Conservation (phyloP, 2,113 vertebrate species). For the Percopsis transmontana region DNA sequence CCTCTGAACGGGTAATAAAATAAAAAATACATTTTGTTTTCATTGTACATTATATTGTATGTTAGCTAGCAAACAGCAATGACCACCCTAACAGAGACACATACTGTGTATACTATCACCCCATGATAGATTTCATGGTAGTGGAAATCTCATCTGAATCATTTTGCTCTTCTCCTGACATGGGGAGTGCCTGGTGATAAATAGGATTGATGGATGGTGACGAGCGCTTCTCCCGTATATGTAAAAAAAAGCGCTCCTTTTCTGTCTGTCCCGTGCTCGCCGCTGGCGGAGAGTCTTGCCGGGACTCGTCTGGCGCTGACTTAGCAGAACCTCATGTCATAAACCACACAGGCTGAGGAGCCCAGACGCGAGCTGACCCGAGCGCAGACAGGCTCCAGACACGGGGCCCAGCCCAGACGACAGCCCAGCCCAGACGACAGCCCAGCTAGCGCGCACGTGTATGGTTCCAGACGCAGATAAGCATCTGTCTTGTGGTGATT, state of each 20-base stretch:
- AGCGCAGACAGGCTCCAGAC: conserved; percentile 52
- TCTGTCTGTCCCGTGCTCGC: conserved; percentile 30
- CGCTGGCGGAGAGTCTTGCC: conserved; percentile 56
- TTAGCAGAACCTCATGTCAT: conserved; percentile 63
- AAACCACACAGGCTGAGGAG: conserved; percentile 68
- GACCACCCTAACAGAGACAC: not conserved
- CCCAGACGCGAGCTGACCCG: conserved; percentile 67
- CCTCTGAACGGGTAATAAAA: conserved; percentile 4
- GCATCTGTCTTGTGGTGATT: conserved; percentile 66
- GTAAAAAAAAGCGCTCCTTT: conserved; percentile 16
- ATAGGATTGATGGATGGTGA: conserved; percentile 1
- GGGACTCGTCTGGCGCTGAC: conserved; percentile 71
- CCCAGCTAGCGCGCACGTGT: conserved; percentile 25
- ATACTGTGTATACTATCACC: too few relatives aligned
- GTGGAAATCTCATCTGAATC: too few relatives aligned
- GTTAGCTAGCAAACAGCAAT: too few relatives aligned
- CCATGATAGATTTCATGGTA: not conserved
- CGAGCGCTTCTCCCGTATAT: conserved; percentile 12
- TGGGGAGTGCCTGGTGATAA: too few relatives aligned
- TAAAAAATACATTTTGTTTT: conserved; percentile 2
- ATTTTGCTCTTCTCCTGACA: too few relatives aligned
- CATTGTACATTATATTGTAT: too few relatives aligned
- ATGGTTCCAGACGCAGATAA: conserved; percentile 71
- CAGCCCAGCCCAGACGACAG: conserved; percentile 38
- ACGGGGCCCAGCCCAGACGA: conserved; percentile 56